phyloP scores from a whole-genome alignment of 2,888 invertebrate genomes.

The Stictocephala bisonia region DNA sequence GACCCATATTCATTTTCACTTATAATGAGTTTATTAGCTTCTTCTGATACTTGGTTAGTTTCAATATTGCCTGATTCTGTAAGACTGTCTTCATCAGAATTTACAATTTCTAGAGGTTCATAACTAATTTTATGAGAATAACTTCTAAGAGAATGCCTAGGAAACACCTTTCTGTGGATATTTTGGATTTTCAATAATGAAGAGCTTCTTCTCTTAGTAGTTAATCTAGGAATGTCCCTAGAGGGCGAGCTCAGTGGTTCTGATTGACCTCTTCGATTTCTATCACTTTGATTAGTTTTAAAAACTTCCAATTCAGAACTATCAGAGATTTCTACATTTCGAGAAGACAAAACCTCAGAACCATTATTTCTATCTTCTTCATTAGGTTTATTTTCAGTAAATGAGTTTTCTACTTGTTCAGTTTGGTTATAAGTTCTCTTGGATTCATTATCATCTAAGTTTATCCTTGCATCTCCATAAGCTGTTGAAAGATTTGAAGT shows the following conservation, averaged over 20 bases:
- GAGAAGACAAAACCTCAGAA: not conserved
- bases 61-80: no score
- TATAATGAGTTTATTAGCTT: no score
- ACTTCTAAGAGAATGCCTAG: slow-evolving; percentile 2
- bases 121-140: slow-evolving; percentile 3
- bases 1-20: no score
- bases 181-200: slow-evolving; percentile 19
- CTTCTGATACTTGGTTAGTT: no score
- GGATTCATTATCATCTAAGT: no score
- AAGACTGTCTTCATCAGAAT: slow-evolving; percentile 21
- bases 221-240: not conserved
- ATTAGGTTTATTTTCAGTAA: not conserved
- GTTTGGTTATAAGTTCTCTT: no score
- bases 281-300: not conserved
- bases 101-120: slow-evolving; percentile 16
- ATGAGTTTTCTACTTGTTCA: no score
- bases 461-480: no score
- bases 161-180: not conserved
- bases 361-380: not conserved
- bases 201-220: slow-evolving; percentile 24
- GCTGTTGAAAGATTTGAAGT: no score
- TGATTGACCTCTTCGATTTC: slow-evolving; percentile 5
- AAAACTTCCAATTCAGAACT: not conserved
- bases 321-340: not conserved
- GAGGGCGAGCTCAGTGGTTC: not conserved